These are phyloP conservation scores for Melopsittacus undulatus DNA, from an alignment of 2,797 vertebrate genomes.

Conservation along the genomic window DNA sequence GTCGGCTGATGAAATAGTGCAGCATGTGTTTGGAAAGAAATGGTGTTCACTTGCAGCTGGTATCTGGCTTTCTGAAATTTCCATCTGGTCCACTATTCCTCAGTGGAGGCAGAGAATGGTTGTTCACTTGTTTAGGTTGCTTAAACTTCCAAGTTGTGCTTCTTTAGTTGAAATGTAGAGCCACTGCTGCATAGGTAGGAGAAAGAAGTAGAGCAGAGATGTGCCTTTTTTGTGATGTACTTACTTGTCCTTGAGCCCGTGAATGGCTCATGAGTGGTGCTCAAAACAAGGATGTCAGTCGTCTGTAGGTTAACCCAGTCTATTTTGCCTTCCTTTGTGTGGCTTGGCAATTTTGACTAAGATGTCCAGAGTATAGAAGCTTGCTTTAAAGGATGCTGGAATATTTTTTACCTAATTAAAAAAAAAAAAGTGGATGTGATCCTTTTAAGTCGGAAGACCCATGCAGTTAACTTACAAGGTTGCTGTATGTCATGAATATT, in stretches of 20 bases:
- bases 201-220: neutral
- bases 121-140: neutral
- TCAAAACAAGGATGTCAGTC: neutral
- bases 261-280: neutral
- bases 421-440: neutral
- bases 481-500: neutral
- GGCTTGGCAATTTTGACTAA: neutral
- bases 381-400: neutral
- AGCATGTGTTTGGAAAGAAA: neutral
- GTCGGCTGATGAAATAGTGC: neutral
- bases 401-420: neutral
- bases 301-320: neutral
- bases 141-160: neutral
- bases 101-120: neutral
- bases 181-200: neutral
- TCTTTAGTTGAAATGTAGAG: neutral
- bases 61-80: neutral
- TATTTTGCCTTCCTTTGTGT: neutral
- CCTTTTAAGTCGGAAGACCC: neutral
- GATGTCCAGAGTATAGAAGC: neutral
- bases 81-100: neutral
- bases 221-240: neutral
- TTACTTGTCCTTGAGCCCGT: neutral
- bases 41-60: neutral
- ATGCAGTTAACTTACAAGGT: neutral